Evolutionary conservation across 64 coral and sea anemone genomes (phyloP).

Genomic region (Porites australiensis): DNA sequence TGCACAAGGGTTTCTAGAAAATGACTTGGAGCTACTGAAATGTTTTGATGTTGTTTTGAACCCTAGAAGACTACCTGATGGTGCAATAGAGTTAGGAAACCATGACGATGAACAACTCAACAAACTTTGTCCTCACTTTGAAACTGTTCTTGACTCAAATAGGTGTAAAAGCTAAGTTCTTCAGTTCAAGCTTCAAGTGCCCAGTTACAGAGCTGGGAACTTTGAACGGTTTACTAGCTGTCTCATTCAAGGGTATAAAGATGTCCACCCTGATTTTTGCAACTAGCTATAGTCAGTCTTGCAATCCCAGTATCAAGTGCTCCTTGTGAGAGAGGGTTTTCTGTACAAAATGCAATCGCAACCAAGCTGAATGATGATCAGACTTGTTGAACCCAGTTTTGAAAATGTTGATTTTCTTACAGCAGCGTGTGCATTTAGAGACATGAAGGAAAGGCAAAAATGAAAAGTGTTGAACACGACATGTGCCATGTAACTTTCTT

Average conservation of each 20-base stretch:
- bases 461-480: neutral
- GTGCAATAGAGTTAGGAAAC: constrained; percentile 15
- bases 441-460: constrained; percentile 31
- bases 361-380: constrained; percentile 54
- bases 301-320: constrained; percentile 23
- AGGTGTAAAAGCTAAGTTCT: constrained; percentile 4
- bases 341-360: constrained; percentile 43
- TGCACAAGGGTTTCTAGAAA: constrained; percentile 19
- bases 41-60: constrained; percentile 6
- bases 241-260: constrained; percentile 34
- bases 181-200: constrained; percentile 37
- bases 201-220: constrained; percentile 45
- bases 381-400: constrained; percentile 33
- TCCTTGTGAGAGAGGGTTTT: constrained; percentile 30
- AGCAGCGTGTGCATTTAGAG: constrained; percentile 24
- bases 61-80: neutral
- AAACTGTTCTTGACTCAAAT: neutral
- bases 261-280: constrained; percentile 43
- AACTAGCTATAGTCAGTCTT: constrained; percentile 28
- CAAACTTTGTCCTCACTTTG: constrained; percentile 22
- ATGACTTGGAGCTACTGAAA: constrained; percentile 17
- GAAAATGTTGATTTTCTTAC: constrained; percentile 45
- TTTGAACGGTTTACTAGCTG: constrained; percentile 49
- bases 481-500: neutral
- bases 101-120: constrained; percentile 21